A percentile compares a stretch with the other conserved stretches of the same genome.
phyloP scores from a whole-genome alignment of 2,888 invertebrate genomes.

The Acanthosepion lycidas region DNA sequence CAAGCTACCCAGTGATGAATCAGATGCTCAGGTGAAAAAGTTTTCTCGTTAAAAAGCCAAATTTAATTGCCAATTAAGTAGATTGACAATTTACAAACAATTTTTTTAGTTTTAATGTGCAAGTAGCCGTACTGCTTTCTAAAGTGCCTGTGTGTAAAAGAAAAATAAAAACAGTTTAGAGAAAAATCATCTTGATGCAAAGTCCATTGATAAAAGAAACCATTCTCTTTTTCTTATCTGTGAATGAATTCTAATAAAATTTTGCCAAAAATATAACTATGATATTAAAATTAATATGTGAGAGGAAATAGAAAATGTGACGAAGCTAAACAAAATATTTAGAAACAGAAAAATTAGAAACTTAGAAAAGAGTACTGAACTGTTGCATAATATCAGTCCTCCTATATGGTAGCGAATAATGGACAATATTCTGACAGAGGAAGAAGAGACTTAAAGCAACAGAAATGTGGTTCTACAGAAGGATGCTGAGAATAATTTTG shows the following conservation, averaged over 20 bases:
- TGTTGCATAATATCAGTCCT: too few relatives aligned
- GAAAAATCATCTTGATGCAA: not conserved
- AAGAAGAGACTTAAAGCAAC: too few relatives aligned
- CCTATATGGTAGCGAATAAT: too few relatives aligned
- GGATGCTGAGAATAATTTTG: too few relatives aligned
- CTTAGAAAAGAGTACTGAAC: too few relatives aligned
- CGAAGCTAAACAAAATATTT: too few relatives aligned
- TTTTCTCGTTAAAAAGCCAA: not conserved
- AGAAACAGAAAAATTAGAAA: too few relatives aligned
- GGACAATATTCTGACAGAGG: too few relatives aligned
- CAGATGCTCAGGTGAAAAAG: too few relatives aligned
- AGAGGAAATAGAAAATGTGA: too few relatives aligned
- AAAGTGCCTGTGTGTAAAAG: not conserved
- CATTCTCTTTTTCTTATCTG: not conserved
- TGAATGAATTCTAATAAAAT: not conserved
- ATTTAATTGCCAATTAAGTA: not conserved
- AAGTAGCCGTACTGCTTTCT: not conserved
- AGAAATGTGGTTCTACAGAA: too few relatives aligned
- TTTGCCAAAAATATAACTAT: not conserved
- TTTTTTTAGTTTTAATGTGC: not conserved
- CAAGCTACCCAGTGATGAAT: too few relatives aligned
- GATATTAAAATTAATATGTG: not conserved
- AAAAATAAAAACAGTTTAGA: not conserved
- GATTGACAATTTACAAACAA: not conserved
- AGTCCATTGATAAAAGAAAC: not conserved